A percentile compares a stretch with the other conserved stretches of the same genome.
Conservation (phyloP, 2,888 invertebrate species). For the Hetaerina titia region DNA sequence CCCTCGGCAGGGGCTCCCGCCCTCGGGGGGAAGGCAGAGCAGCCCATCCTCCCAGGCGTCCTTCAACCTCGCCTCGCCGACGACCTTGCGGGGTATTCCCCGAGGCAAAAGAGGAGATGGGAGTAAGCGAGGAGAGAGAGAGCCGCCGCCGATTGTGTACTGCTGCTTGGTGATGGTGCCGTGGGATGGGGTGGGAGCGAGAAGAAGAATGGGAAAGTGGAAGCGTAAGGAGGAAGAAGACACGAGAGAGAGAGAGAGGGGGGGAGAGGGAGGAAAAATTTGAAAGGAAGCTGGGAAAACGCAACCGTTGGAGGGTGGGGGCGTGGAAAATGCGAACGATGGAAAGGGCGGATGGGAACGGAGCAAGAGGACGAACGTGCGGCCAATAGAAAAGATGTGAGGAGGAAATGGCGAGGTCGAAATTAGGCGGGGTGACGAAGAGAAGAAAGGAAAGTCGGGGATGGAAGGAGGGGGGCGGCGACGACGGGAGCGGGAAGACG, state of each 20-base stretch:
- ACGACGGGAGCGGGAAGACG: not conserved
- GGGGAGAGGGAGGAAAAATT: no score
- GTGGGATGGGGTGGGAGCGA: not conserved
- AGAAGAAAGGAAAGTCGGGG: not conserved
- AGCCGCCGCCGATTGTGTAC: not conserved
- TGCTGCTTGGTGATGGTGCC: not conserved
- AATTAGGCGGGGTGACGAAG: no score
- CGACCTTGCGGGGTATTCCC: slow-evolving; percentile 62
- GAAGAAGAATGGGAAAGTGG: not conserved
- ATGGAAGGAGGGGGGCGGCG: not conserved
- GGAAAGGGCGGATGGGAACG: no score
- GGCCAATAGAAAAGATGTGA: no score
- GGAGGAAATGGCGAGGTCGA: no score
- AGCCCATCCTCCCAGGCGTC: slow-evolving; percentile 25
- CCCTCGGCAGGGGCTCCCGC: not conserved
- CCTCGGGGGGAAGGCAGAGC: no score
- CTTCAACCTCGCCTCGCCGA: slow-evolving; percentile 61
- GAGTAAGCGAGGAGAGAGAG: not conserved
- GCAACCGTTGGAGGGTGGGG: no score
- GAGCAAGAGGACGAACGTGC: no score
- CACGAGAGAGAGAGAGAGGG: not conserved
- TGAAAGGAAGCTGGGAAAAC: no score
- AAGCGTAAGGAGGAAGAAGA: not conserved
- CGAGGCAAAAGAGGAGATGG: not conserved
- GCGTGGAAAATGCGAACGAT: no score